Percentiles rank a stretch among this genome's conserved stretches.
Conservation (phyloP, 2,113 vertebrate genomes). For the Callaeas wilsoni region DNA sequence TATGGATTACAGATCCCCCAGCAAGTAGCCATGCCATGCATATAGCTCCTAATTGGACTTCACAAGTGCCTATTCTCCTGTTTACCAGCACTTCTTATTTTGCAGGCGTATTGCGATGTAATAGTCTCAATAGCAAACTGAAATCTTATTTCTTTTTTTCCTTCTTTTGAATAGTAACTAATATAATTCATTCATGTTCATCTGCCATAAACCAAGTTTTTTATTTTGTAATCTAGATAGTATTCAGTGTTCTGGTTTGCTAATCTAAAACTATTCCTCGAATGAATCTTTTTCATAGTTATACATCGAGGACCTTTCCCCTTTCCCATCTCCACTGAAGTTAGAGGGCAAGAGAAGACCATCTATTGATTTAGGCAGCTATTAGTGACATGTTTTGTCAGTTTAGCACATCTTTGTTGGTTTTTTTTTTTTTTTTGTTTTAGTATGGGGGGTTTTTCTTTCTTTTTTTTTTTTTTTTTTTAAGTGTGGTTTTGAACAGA, state of each 20-base stretch:
- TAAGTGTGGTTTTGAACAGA: conserved; percentile 7
- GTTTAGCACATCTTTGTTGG: conserved; percentile 18
- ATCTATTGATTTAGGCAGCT: neutral
- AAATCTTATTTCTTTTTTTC: neutral
- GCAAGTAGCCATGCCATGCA: neutral
- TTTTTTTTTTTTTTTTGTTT: neutral
- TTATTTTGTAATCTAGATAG: neutral
- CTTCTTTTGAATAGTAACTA: neutral
- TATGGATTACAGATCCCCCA: conserved; percentile 47
- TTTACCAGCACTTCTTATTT: neutral
- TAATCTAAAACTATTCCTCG: neutral
- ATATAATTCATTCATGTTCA: neutral
- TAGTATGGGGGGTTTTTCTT: neutral
- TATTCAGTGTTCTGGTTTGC: neutral
- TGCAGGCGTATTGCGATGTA: neutral
- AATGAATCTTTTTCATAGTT: neutral
- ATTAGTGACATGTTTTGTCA: conserved; percentile 4
- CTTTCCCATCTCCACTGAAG: neutral
- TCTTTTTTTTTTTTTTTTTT: neutral
- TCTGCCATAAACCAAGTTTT: neutral
- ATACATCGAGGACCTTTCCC: neutral
- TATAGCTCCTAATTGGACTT: neutral
- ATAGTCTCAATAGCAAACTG: neutral
- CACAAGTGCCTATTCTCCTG: neutral
- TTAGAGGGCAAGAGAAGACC: neutral